Conservation (phyloP, 2,797 vertebrate genomes). For the Sebastes steindachneri region DNA sequence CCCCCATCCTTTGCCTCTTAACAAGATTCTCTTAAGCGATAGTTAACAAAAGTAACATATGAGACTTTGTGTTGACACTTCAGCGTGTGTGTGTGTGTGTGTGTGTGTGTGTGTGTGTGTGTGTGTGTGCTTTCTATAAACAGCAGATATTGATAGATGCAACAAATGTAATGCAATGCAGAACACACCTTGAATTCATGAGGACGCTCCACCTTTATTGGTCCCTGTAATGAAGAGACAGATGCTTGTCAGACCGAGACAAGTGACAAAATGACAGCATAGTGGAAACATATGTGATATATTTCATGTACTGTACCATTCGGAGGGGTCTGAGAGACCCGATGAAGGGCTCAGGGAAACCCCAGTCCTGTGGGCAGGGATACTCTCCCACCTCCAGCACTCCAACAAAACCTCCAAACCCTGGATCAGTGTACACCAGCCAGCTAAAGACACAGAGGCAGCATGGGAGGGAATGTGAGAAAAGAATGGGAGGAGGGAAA, state of each 20-base stretch:
- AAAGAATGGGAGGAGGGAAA: neutral
- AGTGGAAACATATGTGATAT: neutral
- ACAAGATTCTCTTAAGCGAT: neutral
- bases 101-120: too few species aligned
- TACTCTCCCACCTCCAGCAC: slow-evolving; percentile 93
- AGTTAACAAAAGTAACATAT: neutral
- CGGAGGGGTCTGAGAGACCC: slow-evolving; percentile 92
- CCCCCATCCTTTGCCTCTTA: neutral
- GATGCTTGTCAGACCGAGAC: slow-evolving; percentile 1
- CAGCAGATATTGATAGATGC: neutral
- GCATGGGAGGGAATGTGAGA: neutral
- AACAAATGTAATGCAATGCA: neutral
- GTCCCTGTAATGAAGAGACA: slow-evolving; percentile 83
- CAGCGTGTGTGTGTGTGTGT: neutral
- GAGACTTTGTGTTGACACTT: neutral
- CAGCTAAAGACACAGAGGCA: slow-evolving; percentile 81
- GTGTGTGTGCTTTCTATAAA: neutral
- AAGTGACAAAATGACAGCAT: neutral
- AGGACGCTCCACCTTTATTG: slow-evolving; percentile 90
- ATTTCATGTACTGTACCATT: slow-evolving; percentile 85
- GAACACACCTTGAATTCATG: slow-evolving; percentile 89
- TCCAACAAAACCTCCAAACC: slow-evolving; percentile 88
- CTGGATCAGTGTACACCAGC: slow-evolving; percentile 93
- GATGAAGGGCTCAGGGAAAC: slow-evolving; percentile 89
- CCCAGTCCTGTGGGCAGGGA: slow-evolving; percentile 90